phyloP scores from a whole-genome alignment of 2,797 vertebrate genomes.

The Catharus ustulatus region DNA sequence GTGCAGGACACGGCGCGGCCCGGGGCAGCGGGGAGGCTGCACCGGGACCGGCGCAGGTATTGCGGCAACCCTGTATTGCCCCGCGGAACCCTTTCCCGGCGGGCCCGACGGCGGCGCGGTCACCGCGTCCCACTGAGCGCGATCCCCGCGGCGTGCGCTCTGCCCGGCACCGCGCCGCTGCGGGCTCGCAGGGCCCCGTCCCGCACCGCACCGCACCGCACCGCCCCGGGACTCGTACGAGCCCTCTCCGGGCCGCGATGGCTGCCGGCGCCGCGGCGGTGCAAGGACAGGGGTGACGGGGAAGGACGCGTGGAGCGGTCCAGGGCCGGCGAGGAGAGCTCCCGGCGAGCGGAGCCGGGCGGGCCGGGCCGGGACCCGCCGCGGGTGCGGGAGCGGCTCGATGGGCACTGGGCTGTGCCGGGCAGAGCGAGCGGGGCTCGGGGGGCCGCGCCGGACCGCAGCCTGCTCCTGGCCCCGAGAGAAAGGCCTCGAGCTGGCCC shows the following conservation, averaged over 20 bases:
- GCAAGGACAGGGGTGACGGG: neutral
- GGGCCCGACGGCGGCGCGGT: neutral
- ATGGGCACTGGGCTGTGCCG: neutral
- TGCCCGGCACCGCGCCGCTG: accelerated
- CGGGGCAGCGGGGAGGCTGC: neutral
- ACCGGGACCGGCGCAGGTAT: neutral
- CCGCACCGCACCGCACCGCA: neutral
- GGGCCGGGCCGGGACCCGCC: too few relatives aligned
- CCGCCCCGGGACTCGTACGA: too few relatives aligned
- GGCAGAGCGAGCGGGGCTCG: neutral
- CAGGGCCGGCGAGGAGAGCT: neutral
- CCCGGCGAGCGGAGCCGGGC: accelerated
- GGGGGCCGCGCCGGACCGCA: neutral
- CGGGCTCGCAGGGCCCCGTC: neutral
- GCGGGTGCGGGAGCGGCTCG: neutral
- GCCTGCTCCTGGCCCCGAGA: neutral
- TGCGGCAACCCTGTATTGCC: neutral
- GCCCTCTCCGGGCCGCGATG: neutral
- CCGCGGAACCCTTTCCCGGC: neutral
- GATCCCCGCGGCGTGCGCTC: neutral
- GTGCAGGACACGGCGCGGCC: neutral
- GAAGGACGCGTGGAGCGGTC: neutral
- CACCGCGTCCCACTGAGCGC: neutral
- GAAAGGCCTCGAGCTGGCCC: neutral
- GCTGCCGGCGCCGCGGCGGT: neutral